phyloP scores from a whole-genome alignment of 2,113 vertebrate genomes.

The Manacus vitellinus region DNA sequence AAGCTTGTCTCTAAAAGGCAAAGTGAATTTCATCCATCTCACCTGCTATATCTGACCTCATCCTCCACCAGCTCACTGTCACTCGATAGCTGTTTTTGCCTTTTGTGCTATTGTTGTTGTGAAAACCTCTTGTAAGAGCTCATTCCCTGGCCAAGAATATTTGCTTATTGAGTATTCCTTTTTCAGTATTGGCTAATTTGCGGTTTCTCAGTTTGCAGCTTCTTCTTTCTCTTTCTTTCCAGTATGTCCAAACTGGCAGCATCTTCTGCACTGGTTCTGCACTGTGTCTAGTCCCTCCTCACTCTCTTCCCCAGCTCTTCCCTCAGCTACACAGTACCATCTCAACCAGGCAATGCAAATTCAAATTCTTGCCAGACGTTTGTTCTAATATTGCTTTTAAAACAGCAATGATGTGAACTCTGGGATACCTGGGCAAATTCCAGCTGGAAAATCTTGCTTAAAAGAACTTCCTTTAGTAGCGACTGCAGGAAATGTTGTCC shows the following conservation, averaged over 20 bases:
- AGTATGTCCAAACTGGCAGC: neutral
- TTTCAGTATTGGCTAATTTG: neutral
- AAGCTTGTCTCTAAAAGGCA: neutral
- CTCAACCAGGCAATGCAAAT: neutral
- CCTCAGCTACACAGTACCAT: neutral
- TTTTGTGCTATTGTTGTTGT: neutral
- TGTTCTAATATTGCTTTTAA: neutral
- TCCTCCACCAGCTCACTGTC: neutral
- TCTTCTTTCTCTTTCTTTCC: neutral
- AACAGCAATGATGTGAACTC: neutral
- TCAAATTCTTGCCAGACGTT: neutral
- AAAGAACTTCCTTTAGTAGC: conserved; percentile 9
- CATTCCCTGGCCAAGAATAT: neutral
- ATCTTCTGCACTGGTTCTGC: neutral
- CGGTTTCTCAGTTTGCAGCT: neutral
- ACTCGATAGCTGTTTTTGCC: neutral
- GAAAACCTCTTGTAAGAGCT: neutral
- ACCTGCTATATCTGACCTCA: neutral
- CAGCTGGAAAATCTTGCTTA: conserved; percentile 2
- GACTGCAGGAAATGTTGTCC: conserved; percentile 22
- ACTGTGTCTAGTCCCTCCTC: neutral
- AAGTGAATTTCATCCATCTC: neutral
- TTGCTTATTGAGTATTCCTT: neutral
- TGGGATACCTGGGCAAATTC: conserved; percentile 1
- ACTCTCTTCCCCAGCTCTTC: neutral